Base-by-base conservation (phyloP, 2,888 invertebrate genomes). In the Leptopterna dolabrata region DNA sequence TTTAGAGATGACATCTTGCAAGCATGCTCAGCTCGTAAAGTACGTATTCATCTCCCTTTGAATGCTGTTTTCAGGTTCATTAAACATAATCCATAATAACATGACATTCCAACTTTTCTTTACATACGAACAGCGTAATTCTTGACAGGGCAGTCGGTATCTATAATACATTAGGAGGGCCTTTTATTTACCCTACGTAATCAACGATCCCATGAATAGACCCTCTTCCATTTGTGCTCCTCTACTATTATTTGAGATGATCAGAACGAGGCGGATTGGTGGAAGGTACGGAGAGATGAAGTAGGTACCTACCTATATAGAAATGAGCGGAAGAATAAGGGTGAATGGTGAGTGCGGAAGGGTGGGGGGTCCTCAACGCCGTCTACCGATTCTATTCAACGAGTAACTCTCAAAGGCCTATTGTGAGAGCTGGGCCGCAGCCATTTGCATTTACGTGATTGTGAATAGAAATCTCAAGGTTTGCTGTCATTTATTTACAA, bases 401-500 rank as follows among this genome's bases (percentile, higher is more conserved):
- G 63, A 27, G 24, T 11, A 63, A 63, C 63, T 63, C 63, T n/a
- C n/a, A 4, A 63, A 19, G 63, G 63, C 24, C 24, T 24, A 24
- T 63, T 63, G 63, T 63, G 27, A 63, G 19, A 63, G 24, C 27
- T 9, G 63, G 63, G 24, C n/a, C n/a, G 51, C 9, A 19, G 27
- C 24, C 63, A 63, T 63, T 63, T 63, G 24, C 63, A 63, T 63
- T 63, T 63, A 63, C 63, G 63, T 63, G 19, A 63, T 19, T 27
- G 63, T 63, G 63, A 63, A 63, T 63, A 63, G 63, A 24, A 63
- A 63, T 63, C 24, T 63, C 63, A 63, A 63, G 63, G 63, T 63
- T 63, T 63, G 63, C 63, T 63, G 63, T 63, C 63, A 63, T 63
- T 27, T 24, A 63, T 63, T 63, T 63, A 63, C 63, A 63, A 63